Percentiles rank a stretch among this genome's conserved stretches.
Conservation (phyloP, 2,888 invertebrate species). For the Podabrus alpinus region DNA sequence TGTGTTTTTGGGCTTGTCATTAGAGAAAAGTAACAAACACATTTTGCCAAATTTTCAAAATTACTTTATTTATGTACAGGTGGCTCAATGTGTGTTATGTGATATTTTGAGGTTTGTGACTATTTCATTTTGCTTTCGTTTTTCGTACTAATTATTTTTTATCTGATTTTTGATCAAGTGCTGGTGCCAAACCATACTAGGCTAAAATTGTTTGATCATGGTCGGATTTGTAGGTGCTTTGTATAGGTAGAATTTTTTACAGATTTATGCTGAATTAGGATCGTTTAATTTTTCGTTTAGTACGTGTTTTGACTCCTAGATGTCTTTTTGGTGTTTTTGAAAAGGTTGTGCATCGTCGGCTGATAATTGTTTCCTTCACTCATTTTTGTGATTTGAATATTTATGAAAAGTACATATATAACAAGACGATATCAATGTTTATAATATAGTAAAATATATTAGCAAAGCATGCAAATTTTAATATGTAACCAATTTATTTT, state of each 20-base stretch:
- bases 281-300: conserved; percentile 20
- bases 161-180: conserved; percentile 20
- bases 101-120: conserved; percentile 58
- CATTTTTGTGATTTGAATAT: conserved; percentile 18
- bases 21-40: conserved; percentile 43
- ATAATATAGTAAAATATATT: conserved; percentile 23
- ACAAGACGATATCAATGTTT: conserved; percentile 29
- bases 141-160: conserved; percentile 4
- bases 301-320: conserved; percentile 7
- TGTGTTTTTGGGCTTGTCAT: conserved; percentile 37
- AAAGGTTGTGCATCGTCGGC: conserved; percentile 51
- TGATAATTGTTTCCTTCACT: conserved; percentile 33
- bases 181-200: conserved; percentile 26
- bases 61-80: conserved; percentile 40
- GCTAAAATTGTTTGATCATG: conserved; percentile 16
- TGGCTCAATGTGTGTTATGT: conserved; percentile 58
- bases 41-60: conserved; percentile 45
- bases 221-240: conserved; percentile 24
- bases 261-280: conserved; percentile 8
- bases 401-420: conserved; percentile 17
- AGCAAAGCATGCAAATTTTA: conserved; percentile 25
- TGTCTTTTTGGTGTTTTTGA: conserved; percentile 32
- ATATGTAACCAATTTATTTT: conserved; percentile 10
- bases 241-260: conserved; percentile 26
- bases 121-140: conserved; percentile 26